These are phyloP conservation scores for Apotomis turbidana DNA, from an alignment of 2,888 invertebrate species.

Conservation along the genomic window DNA sequence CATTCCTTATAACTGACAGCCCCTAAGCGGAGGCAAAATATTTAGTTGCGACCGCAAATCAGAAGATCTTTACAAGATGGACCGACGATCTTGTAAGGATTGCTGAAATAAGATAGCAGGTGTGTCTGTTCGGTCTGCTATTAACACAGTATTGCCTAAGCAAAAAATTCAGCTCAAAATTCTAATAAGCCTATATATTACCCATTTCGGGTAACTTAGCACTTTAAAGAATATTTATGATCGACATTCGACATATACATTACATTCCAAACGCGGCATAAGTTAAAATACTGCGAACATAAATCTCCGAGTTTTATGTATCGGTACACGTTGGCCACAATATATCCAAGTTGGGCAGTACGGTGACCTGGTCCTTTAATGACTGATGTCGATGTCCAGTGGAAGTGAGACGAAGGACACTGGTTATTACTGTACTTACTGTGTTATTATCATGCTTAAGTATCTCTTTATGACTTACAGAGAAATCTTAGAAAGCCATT, in stretches of 20 bases:
- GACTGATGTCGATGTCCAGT: background rate
- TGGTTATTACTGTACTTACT: background rate
- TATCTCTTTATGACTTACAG: slow-evolving; percentile 4
- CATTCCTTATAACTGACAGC: no score
- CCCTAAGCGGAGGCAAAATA: no score
- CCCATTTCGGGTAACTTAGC: background rate
- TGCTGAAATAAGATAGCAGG: no score
- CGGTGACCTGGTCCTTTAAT: background rate
- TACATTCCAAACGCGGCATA: slow-evolving; percentile 1
- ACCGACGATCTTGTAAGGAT: no score
- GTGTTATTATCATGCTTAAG: background rate
- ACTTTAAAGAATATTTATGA: no score
- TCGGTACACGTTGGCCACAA: background rate
- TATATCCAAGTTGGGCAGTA: slow-evolving; percentile 6
- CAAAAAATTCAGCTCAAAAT: no score
- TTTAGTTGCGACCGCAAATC: no score
- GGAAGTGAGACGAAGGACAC: slow-evolving; percentile 1
- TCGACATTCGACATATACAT: background rate
- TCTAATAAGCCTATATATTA: no score
- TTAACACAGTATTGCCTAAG: no score
- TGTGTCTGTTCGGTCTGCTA: no score
- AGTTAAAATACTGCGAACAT: background rate
- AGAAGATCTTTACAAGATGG: no score
- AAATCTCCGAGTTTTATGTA: slow-evolving; percentile 13
- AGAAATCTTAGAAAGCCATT: background rate